Conservation (phyloP, 2,113 vertebrate genomes). For the Solea solea region DNA sequence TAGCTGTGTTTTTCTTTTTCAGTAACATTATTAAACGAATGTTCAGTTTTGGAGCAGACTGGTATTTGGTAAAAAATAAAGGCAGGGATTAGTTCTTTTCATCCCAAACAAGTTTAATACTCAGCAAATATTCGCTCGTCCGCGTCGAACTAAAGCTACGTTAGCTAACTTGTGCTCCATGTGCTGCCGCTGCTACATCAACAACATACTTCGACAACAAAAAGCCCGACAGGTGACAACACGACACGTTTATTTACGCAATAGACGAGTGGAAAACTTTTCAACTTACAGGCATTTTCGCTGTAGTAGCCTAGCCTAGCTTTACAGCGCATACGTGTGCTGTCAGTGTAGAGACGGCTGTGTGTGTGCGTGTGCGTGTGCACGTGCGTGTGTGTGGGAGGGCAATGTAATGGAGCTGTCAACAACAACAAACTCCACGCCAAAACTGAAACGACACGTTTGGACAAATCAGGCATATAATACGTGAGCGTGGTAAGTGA, state of each 20-base stretch:
- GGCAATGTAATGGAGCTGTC: too few species aligned
- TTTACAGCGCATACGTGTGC: conserved; percentile 24
- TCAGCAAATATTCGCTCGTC: conserved; percentile 48
- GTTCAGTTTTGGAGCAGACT: too few species aligned
- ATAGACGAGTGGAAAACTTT: background rate
- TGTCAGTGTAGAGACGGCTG: background rate
- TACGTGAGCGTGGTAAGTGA: too few species aligned
- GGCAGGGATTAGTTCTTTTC: too few species aligned
- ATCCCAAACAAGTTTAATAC: background rate
- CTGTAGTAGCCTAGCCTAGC: background rate
- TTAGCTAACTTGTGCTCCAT: conserved; percentile 40
- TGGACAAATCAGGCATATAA: too few species aligned
- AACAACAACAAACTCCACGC: too few species aligned
- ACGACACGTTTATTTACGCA: background rate
- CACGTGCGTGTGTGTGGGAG: too few species aligned
- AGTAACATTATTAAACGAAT: background rate
- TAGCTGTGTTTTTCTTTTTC: background rate
- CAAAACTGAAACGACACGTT: too few species aligned
- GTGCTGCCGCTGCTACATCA: conserved; percentile 25
- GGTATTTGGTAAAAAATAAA: too few species aligned
- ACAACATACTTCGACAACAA: conserved; percentile 1
- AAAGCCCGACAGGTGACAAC: background rate
- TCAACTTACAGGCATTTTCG: conserved; percentile 67
- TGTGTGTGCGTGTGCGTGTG: too few species aligned
- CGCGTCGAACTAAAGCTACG: background rate